A percentile compares a stretch with the other conserved stretches of the same genome.
Conservation (phyloP, 2,797 vertebrate species). For the Scolopax bukidnonensis region DNA sequence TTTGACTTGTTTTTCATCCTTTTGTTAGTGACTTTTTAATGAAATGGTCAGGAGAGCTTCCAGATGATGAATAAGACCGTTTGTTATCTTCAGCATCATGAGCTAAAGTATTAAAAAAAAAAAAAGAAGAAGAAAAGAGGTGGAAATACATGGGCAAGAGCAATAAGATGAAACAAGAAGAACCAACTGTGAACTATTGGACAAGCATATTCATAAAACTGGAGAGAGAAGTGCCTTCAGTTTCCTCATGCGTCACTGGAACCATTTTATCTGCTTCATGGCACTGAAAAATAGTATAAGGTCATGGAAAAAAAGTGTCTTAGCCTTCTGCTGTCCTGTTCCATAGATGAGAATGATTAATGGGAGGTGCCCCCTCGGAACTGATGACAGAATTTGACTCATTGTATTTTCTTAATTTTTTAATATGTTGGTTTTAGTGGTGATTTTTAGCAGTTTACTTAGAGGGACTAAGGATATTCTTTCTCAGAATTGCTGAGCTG, state of each 20-base stretch:
- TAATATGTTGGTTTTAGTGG: neutral
- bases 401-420: conserved; percentile 21
- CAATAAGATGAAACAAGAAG: neutral
- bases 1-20: neutral
- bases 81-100: neutral
- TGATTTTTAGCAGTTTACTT: neutral
- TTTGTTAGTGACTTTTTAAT: neutral
- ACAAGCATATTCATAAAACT: neutral
- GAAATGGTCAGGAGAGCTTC: neutral
- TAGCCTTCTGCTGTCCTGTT: neutral
- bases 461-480: neutral
- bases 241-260: neutral
- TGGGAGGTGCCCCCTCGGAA: neutral
- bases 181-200: neutral
- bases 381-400: conserved; percentile 12
- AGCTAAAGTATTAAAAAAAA: neutral
- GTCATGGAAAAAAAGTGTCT: neutral
- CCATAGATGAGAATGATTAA: neutral
- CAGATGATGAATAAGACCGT: neutral
- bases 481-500: neutral
- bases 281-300: conserved; percentile 22
- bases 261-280: conserved; percentile 32
- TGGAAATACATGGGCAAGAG: neutral
- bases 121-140: neutral
- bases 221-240: neutral